Evolutionary conservation across 2,888 invertebrate genomes (phyloP), one percentile per base, ranked within the genome.

Genomic region (Volucella inanis): DNA sequence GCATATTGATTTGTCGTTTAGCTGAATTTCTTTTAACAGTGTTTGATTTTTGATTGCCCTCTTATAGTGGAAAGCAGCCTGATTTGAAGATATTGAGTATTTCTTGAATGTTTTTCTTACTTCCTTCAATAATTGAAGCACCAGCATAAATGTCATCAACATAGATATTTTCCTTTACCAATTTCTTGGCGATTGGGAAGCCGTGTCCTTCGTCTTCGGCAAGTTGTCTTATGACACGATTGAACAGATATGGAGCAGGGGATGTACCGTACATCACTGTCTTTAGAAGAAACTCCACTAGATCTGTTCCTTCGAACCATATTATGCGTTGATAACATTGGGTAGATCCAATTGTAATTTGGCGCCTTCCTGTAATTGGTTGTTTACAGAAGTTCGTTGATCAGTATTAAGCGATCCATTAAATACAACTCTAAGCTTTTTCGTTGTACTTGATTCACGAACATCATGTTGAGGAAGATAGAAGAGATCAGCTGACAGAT

Each of bases 321-420:
- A 82, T 49, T 47, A 77, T 83, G 39, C 77, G 59, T 50, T 77
- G 77, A 43, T 49, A n/a, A n/a, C n/a, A n/a, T n/a, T n/a, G n/a
- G n/a, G n/a, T n/a, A n/a, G n/a, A n/a, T n/a, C n/a, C n/a, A n/a
- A n/a, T n/a, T n/a, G n/a, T n/a, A n/a, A n/a, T n/a, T n/a, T n/a
- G n/a, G n/a, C n/a, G n/a, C n/a, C n/a, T n/a, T n/a, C n/a, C n/a
- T n/a, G 31, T 12, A 71, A 31, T 18, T 47, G 38, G 12, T 70
- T 39, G 15, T 78, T 78, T 0, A 78, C 50, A 11, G 70, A 70
- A 8, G 18, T 41, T 9, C 55, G 64, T 45, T 65, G 41, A 8
- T 43, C 41, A 1, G 79, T 39, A 8, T 72, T 61, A 11, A 65
- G 18, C n/a, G 65, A 72, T 52, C 65, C 65, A 43, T 65, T 65